These are phyloP conservation scores for Stenolophus ochropezus DNA, from an alignment of 2,888 invertebrate genomes.

Conservation along the genomic window DNA sequence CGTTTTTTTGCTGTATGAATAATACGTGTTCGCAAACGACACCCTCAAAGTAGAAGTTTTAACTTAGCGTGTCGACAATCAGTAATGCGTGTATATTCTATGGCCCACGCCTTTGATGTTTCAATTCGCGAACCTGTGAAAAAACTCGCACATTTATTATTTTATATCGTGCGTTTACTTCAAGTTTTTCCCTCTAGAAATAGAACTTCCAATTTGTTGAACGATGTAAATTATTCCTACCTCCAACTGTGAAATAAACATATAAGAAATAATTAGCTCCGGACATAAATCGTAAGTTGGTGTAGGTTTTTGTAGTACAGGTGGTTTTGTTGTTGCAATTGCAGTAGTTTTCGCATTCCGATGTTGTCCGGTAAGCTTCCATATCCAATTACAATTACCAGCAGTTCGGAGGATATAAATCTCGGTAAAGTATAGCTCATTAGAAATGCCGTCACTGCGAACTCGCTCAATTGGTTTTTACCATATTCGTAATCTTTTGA, in stretches of 20 bases:
- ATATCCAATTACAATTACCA: slow-evolving; percentile 68
- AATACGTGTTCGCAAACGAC: not conserved
- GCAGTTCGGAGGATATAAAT: slow-evolving; percentile 65
- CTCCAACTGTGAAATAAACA: not conserved
- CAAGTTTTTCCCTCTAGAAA: not conserved
- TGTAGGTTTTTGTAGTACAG: not conserved
- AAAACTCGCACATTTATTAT: slow-evolving; percentile 64
- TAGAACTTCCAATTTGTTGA: not conserved
- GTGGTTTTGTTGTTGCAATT: not conserved
- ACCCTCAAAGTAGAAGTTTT: not conserved
- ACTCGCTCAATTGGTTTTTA: slow-evolving; percentile 56
- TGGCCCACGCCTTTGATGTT: slow-evolving; percentile 65
- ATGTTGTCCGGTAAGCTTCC: slow-evolving; percentile 61
- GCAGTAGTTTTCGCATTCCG: slow-evolving; percentile 33
- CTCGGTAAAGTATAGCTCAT: slow-evolving; percentile 65
- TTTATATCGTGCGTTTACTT: slow-evolving; percentile 60
- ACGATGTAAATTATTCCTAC: not conserved
- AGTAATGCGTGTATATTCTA: slow-evolving; percentile 12
- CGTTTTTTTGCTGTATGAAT: not conserved
- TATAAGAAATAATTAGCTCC: not conserved
- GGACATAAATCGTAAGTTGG: not conserved
- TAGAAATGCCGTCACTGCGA: slow-evolving; percentile 62
- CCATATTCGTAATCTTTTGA: slow-evolving; percentile 59
- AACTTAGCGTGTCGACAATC: slow-evolving; percentile 19
- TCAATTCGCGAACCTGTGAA: slow-evolving; percentile 64